Base-by-base conservation (phyloP, 2,888 invertebrate species). In the Dasysyrphus tricinctus region DNA sequence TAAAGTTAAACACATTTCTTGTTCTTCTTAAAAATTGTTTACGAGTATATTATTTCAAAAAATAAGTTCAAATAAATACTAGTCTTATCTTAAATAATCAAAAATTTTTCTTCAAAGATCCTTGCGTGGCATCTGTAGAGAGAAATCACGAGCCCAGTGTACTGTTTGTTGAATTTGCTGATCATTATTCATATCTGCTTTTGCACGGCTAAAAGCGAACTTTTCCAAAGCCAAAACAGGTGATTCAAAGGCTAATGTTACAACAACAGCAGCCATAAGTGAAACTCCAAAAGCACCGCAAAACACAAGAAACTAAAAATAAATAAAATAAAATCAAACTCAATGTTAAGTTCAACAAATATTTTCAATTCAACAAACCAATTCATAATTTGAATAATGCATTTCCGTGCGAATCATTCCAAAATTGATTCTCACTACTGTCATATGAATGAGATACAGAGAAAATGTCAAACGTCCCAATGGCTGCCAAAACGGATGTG, bases 221-320 rank as follows among this genome's bases (percentile, higher is more conserved):
- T 90, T 91, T 76, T 91, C 92, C 34, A 93, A 78, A 5, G 89
- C 88, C 11, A 91, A 88, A 32, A 92, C 88, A 5, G 93, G 93
- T 2, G 91, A 91, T 88, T 93, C 92, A 87, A 93, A 92, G 2
- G 90, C 88, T 65, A 93, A 80, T 7, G 90, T 89, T 88, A 90
- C 90, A 47, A 91, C 76, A 8, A 90, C 75, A 1, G 91, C 89
- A 16, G 91, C n/a, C 6, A 57, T 67, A 0, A 87, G 2, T 29
- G 88, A 81, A 9, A 77, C 61, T 37, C 80, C 83, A 47, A 88
- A 79, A 24, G 75, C 61, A 6, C 61, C 70, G 83, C 80, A 88
- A 74, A 88, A 86, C n/a, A 39, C 32, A 34, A 78, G 47, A 42
- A 86, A 63, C 86, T 86, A 9, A 9, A 47, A 47, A 16, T 0